A percentile compares a stretch with the other conserved stretches of the same genome.
Conservation (phyloP, 2,888 invertebrate species). For the Melinopterus prodromus region DNA sequence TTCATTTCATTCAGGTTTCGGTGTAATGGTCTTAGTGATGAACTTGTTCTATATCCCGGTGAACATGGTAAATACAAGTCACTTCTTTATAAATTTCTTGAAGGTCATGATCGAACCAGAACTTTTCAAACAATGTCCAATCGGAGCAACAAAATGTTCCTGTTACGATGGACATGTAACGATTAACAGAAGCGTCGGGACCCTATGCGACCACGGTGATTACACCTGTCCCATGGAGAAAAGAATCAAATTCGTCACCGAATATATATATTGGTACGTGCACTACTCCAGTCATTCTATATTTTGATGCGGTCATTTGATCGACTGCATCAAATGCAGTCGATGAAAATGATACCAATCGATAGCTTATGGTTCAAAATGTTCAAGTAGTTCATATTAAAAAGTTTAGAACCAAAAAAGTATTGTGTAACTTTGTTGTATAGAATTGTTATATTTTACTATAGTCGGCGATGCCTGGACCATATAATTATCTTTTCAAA, state of each 20-base stretch:
- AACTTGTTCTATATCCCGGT: conserved; percentile 41
- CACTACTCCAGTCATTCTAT: too few relatives aligned
- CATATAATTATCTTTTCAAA: too few relatives aligned
- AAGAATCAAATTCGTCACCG: conserved; percentile 38
- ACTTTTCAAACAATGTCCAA: conserved; percentile 36
- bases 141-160: background rate
- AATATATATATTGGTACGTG: conserved; percentile 40
- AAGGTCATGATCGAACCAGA: conserved; percentile 38
- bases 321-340: too few relatives aligned
- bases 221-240: conserved; percentile 25
- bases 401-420: too few relatives aligned
- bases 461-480: too few relatives aligned
- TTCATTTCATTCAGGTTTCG: too few relatives aligned
- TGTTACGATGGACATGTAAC: background rate
- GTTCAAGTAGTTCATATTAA: background rate
- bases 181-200: background rate
- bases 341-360: too few relatives aligned
- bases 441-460: too few relatives aligned
- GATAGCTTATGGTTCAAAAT: too few relatives aligned
- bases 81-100: conserved; percentile 40
- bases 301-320: too few relatives aligned
- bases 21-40: conserved; percentile 39
- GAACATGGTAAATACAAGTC: conserved; percentile 32
- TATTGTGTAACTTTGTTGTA: too few relatives aligned
- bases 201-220: conserved; percentile 30